Evolutionary conservation across 2,888 invertebrate species (phyloP), one percentile per base, ranked within the genome.

Genomic region (Chrysolina americana): DNA sequence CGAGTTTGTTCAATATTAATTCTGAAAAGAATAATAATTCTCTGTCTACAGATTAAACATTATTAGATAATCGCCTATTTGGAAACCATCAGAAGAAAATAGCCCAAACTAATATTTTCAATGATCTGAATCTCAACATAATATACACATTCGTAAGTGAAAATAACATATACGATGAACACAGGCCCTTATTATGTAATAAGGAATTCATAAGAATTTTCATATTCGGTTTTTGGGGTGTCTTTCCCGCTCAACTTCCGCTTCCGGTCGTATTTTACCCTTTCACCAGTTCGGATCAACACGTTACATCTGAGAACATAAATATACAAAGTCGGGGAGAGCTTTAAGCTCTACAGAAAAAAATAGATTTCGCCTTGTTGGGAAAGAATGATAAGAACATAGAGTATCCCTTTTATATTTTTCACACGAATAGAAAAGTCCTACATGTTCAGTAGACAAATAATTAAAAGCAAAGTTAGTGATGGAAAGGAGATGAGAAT

Each of bases 191-290:
- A 69, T 71, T 74, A 71, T 62, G 71, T 73, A 69, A 76, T 76
- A 76, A 78, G 79, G 64, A 72, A 79, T 79, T 76, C 75, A 76
- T 75, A 79, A 79, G 76, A 78, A 75, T 78, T 76, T 77, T 76
- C 76, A 56, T 75, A 68, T 76, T 78, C 74, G 77, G 75, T 75
- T 79, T 78, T 76, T 73, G 78, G 75, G 78, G 77, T 78, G 78
- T 75, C 80, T 79, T 79, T 78, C 77, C 83, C 81, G 74, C 77
- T 78, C 78, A 75, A 83, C 83, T 82, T 85, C 85, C 85, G 83
- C 69, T 85, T 85, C 85, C 85, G 82, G 85, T 81, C 82, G 85
- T 85, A 85, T 83, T 85, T 85, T 77, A 85, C 83, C 85, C 85
- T 82, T 83, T 83, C 81, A 79, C 81, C 80, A 80, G 80, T 79